A percentile compares a stretch with the other conserved stretches of the same genome.
These are phyloP conservation scores for Lucifuga dentata DNA, from an alignment of 2,113 vertebrate species.

Conservation along the genomic window DNA sequence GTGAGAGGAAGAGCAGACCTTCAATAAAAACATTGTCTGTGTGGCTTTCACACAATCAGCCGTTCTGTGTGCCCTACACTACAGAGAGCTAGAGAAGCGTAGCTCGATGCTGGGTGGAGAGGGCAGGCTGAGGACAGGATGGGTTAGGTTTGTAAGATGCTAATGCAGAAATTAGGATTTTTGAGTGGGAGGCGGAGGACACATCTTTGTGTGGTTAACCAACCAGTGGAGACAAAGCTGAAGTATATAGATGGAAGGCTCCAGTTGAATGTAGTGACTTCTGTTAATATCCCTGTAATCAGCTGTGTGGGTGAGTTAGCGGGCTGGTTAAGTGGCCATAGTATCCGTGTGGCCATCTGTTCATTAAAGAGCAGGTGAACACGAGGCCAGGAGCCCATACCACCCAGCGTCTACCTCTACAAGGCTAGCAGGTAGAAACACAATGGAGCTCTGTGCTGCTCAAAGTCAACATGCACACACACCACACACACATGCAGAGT, in stretches of 20 bases:
- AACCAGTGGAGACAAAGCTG: neutral
- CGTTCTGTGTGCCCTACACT: slow-evolving; percentile 68
- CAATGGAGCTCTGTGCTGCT: slow-evolving; percentile 79
- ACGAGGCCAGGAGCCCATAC: slow-evolving; percentile 49
- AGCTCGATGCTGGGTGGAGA: slow-evolving; percentile 57
- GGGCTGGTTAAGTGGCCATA: slow-evolving; percentile 45
- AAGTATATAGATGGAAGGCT: slow-evolving; percentile 10
- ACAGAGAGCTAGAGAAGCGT: slow-evolving; percentile 54
- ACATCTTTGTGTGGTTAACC: neutral
- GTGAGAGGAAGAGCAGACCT: slow-evolving; percentile 85
- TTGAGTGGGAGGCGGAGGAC: slow-evolving; percentile 19
- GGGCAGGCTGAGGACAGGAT: slow-evolving; percentile 53
- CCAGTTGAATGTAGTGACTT: slow-evolving; percentile 7
- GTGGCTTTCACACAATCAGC: slow-evolving; percentile 77
- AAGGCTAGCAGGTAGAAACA: slow-evolving; percentile 47
- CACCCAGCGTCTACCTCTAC: slow-evolving; percentile 42
- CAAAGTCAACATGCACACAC: slow-evolving; percentile 56
- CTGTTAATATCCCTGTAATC: slow-evolving; percentile 39
- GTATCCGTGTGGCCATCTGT: slow-evolving; percentile 49
- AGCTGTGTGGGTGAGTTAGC: slow-evolving; percentile 42
- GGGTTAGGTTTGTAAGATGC: slow-evolving; percentile 1
- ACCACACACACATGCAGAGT: slow-evolving; percentile 41
- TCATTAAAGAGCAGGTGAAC: slow-evolving; percentile 66
- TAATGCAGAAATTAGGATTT: slow-evolving; percentile 9
- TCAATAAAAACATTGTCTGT: slow-evolving; percentile 89